These are phyloP conservation scores for Pagetopsis macropterus DNA, from an alignment of 2,797 vertebrate genomes.

Conservation along the genomic window DNA sequence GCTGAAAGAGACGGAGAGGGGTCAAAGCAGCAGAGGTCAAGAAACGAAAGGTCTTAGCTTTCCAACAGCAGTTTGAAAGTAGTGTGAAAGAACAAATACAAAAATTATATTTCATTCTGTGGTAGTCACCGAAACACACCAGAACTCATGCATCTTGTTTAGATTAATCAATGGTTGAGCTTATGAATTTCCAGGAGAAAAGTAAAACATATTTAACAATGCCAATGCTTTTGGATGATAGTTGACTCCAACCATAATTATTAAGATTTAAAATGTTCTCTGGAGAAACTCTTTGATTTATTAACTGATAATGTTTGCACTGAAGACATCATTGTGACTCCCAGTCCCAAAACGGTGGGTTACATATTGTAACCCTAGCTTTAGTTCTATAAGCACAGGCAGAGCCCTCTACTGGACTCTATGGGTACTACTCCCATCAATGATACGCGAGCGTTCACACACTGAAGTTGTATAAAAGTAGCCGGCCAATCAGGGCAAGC, in stretches of 20 bases:
- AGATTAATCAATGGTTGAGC: neutral
- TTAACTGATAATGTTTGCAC: neutral
- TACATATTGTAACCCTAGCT: too few species aligned
- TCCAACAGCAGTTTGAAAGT: neutral
- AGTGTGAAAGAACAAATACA: too few species aligned
- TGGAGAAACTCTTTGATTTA: neutral
- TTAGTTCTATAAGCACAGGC: too few species aligned
- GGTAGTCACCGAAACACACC: too few species aligned
- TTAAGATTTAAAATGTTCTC: neutral
- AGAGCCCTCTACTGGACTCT: too few species aligned
- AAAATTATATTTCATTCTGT: too few species aligned
- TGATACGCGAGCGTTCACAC: too few species aligned
- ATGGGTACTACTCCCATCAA: too few species aligned
- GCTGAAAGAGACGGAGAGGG: conserved; percentile 1
- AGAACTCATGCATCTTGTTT: too few species aligned
- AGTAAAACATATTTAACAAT: neutral
- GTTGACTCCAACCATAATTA: neutral
- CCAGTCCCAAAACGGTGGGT: neutral
- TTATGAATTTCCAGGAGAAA: neutral
- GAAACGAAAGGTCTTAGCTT: neutral
- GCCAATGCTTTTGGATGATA: conserved; percentile 3
- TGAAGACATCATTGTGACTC: neutral
- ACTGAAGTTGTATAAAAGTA: too few species aligned
- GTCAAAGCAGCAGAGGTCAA: conserved; percentile 6
- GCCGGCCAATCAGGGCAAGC: too few species aligned